Evolutionary conservation across 2,888 invertebrate genomes (phyloP).

Genomic region (Plagiodera versicolora): DNA sequence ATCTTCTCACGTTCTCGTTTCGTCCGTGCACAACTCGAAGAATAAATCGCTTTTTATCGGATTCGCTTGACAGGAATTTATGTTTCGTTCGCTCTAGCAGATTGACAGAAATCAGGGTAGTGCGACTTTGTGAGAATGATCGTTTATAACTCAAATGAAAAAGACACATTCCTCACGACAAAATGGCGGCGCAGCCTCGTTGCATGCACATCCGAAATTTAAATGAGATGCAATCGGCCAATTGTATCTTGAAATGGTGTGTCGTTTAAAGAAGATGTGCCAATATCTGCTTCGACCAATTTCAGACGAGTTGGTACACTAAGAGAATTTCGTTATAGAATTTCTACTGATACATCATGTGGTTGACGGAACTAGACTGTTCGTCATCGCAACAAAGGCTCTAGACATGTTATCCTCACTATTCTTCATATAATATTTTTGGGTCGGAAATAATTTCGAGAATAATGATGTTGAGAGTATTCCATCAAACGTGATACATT

Average conservation of each 20-base stretch:
- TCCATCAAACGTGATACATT: too few relatives aligned
- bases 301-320: conserved; percentile 19
- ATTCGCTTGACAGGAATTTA: conserved; percentile 51
- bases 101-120: conserved; percentile 53
- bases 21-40: conserved; percentile 40
- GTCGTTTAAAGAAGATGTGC: conserved; percentile 26
- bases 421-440: too few relatives aligned
- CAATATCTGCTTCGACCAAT: conserved; percentile 20
- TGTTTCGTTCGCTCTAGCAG: conserved; percentile 40
- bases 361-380: too few relatives aligned
- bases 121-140: conserved; percentile 45
- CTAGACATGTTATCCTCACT: too few relatives aligned
- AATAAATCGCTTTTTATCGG: conserved; percentile 55
- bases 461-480: too few relatives aligned
- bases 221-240: conserved; percentile 49
- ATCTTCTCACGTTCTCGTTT: conserved; percentile 37
- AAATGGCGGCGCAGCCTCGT: conserved; percentile 46
- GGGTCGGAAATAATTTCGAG: too few relatives aligned
- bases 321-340: too few relatives aligned
- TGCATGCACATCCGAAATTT: conserved; percentile 45
- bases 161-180: conserved; percentile 48
- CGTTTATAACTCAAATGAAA: conserved; percentile 47
- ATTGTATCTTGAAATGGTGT: conserved; percentile 41
- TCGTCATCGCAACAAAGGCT: too few relatives aligned
- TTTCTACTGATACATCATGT: too few relatives aligned